A percentile compares a stretch with the other conserved stretches of the same genome.
Conservation (phyloP, 92 coral and sea anemone genomes). For the Bergia puertoricense region DNA sequence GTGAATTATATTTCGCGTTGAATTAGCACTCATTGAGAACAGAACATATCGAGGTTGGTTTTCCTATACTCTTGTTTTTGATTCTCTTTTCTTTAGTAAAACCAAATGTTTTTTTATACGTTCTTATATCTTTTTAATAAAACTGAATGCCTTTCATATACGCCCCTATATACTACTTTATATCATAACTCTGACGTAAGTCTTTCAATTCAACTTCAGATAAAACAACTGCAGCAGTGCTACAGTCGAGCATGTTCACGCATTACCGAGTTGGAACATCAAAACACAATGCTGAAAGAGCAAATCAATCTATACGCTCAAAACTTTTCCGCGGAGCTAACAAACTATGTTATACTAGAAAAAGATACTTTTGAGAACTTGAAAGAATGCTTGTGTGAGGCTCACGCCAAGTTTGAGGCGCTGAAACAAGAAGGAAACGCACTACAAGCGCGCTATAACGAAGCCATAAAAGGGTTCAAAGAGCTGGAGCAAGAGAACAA, state of each 20-base stretch:
- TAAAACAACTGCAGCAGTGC: constrained; percentile 41
- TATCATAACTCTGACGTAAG: not conserved
- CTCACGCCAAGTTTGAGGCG: constrained; percentile 34
- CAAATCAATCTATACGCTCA: constrained; percentile 31
- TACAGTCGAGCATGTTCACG: constrained; percentile 20
- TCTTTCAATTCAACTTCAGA: constrained; percentile 15
- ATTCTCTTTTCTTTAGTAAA: not conserved
- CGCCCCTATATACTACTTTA: not conserved
- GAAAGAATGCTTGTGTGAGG: constrained; percentile 44
- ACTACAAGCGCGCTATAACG: constrained; percentile 29
- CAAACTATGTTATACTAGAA: constrained; percentile 34
- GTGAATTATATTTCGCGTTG: too few species aligned
- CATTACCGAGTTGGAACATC: constrained; percentile 39
- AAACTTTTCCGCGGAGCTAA: constrained; percentile 20
- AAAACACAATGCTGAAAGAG: constrained; percentile 28
- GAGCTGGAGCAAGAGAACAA: constrained; percentile 32
- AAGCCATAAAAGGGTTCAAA: constrained; percentile 22
- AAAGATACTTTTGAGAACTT: constrained; percentile 28
- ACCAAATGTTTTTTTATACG: not conserved
- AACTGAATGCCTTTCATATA: not conserved
- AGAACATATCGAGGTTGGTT: not conserved
- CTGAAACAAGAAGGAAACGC: constrained; percentile 32
- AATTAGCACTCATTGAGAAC: not conserved
- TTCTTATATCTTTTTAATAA: not conserved
- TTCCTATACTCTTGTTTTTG: not conserved